Evolutionary conservation across 2,113 vertebrate genomes (phyloP), one percentile per base, ranked within the genome.

Genomic region (Lethenteron camtschaticum): DNA sequence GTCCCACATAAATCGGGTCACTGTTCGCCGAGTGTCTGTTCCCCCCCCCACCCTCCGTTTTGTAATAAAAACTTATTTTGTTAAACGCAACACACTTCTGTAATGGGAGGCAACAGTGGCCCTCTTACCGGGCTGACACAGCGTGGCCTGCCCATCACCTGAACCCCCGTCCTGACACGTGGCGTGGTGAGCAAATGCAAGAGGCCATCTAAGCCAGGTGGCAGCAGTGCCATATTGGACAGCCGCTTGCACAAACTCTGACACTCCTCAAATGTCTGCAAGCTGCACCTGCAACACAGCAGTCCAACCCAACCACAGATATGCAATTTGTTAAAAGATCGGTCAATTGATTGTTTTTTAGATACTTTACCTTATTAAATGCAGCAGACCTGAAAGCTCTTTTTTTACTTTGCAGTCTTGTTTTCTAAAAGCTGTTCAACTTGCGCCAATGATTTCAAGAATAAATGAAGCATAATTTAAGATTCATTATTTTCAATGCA

Each of bases 221-320:
- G 94, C 75, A 86, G 87, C 56, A 84, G 83, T 2, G 84, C 85
- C 75, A 87, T 88, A 76, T 84, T 80, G 78, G 81, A 88, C 58
- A 99, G 79, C 73, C 90, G 81, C 75, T 90, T 91, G 3, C 88
- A 81, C 94, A 92, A 99, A 80, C 96, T 89, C 85, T 99, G 90
- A 79, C 94, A 97, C 81, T 90, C 90, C 83, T 95, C 96, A 75
- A 99, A 96, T 6, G 94, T 99, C 74, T 90, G 86, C 80, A 99
- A 96, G 83, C 90, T 90, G 81, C 92, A 99, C 84, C 94, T 99
- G 81, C 70, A 68, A 57, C 56, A 55, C 16, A 41, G 55, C 20
- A 70, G 2, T 56, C 55, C 59, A 56, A 55, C 12, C 24, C 12
- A 9, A 55, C 60, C 58, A 55, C 56, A 18, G 6, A 7, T 18